Evolutionary conservation across 1,140 invertebrate genomes (phyloP).

Genomic region (Mizuhopecten yessoensis): DNA sequence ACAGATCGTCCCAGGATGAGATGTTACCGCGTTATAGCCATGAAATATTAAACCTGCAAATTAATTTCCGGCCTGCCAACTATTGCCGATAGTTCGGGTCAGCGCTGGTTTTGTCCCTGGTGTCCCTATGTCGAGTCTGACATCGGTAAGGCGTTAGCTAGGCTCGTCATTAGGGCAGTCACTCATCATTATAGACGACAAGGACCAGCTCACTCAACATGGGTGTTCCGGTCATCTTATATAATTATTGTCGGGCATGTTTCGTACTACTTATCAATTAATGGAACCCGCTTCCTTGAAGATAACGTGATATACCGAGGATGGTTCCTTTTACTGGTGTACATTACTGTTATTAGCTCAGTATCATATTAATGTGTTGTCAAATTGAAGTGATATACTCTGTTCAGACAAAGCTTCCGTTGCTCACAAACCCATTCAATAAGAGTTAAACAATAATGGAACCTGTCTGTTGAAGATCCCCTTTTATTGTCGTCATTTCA

Average conservation of each 20-base stretch:
- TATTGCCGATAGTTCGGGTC: not conserved
- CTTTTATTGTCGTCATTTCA: too few relatives aligned
- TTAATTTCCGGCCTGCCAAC: conserved; percentile 22
- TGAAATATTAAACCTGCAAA: conserved; percentile 39
- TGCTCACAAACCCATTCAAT: too few relatives aligned
- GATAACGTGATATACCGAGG: too few relatives aligned
- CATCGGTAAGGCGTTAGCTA: not conserved
- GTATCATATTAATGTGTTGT: too few relatives aligned
- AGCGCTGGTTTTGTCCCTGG: not conserved
- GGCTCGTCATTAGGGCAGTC: not conserved
- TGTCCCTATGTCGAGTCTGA: not conserved
- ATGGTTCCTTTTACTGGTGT: too few relatives aligned
- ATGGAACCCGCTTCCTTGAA: not conserved
- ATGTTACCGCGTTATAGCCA: not conserved
- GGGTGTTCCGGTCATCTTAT: not conserved
- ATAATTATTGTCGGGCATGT: not conserved
- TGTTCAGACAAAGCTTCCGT: too few relatives aligned
- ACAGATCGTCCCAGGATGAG: conserved; percentile 13
- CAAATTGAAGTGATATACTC: too few relatives aligned
- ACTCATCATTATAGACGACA: too few relatives aligned
- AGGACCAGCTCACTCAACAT: not conserved
- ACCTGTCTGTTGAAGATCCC: too few relatives aligned
- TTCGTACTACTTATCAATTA: not conserved
- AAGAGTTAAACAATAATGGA: too few relatives aligned
- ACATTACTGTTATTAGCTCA: too few relatives aligned